Evolutionary conservation across 92 coral and sea anemone species (phyloP), one percentile per base, ranked within the genome.

Genomic region (Montipora capitata): DNA sequence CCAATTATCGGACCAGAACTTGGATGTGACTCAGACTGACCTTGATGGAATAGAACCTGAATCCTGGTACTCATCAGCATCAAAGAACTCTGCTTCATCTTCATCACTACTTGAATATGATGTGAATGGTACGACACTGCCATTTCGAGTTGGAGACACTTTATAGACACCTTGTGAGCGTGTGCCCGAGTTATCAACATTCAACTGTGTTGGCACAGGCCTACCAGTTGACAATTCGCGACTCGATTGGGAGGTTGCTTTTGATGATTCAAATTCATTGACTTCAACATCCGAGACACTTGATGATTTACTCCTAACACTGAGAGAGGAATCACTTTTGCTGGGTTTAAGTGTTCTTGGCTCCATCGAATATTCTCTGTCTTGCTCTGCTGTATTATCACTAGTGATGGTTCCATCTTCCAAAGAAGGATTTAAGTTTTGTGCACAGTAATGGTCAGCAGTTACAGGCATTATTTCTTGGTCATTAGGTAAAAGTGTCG

Each of bases 101-200:
- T 97, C 99, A 81, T 98, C 99, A 72, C 99, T 98, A 76, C 99
- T 98, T 13, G 99, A 98, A 66, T 98, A 98, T 17, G 99, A 98
- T 14, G 96, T 97, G 40, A 89, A 90, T 0, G 99, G 99, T 40
- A 98, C 98, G 7, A 85, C 86, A 70, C 85, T 84, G 0, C 83
- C 96, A 5, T 88, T 90, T 38, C 80, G 86, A n/a, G 88, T 84
- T 3, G 98, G 98, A 11, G 98, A 91, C 57, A 86, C 79, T 0
- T 96, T 90, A 77, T 88, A 95, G 11, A 85, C 89, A 12, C 89
- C 91, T 59, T 94, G 96, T 9, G 98, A 10, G 45, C 15, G 74
- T 56, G 68, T 10, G 54, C 64, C 10, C 42, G 87, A 2, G 20
- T 58, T 15, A 76, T 70, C 84, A 56, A 65, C 10, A 73, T 62